phyloP scores from a whole-genome alignment of 2,888 invertebrate species.

The Lasioglossum leucozonium region DNA sequence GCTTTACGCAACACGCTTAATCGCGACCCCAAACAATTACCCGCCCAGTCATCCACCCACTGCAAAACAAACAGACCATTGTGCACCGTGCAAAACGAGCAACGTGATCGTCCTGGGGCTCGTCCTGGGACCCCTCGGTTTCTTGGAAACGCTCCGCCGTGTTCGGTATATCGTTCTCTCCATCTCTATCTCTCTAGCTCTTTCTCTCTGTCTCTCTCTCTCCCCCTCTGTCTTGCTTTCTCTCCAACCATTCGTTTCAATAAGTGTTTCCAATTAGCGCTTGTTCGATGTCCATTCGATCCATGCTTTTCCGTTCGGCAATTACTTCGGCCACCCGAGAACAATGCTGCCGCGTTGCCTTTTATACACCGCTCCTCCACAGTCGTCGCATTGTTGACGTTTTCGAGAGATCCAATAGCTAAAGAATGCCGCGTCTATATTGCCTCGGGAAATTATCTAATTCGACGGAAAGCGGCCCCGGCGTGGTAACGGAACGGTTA shows the following conservation, averaged over 20 bases:
- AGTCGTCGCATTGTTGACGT: conserved; percentile 1
- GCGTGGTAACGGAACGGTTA: not conserved
- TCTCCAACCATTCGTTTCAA: not conserved
- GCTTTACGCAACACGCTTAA: conserved; percentile 4
- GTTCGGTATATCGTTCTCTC: not conserved
- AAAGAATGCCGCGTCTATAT: not conserved
- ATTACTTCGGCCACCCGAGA: conserved; percentile 9
- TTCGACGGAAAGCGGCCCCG: not conserved
- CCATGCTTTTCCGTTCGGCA: conserved; percentile 3
- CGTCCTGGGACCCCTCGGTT: not conserved
- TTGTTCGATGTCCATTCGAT: conserved; percentile 3
- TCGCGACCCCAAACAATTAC: conserved; percentile 4
- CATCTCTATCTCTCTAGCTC: not conserved
- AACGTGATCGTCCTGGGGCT: not conserved
- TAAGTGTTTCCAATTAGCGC: conserved; percentile 2
- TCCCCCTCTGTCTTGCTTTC: not conserved
- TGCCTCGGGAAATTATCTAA: conserved; percentile 1
- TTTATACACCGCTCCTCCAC: conserved; percentile 1
- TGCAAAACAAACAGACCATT: not conserved
- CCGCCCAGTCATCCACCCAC: not conserved
- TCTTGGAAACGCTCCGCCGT: not conserved
- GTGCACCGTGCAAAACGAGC: not conserved
- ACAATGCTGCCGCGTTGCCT: not conserved
- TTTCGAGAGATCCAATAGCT: conserved; percentile 1
- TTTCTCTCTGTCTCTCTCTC: not conserved